phyloP scores from a whole-genome alignment of 2,888 invertebrate species.

The Lasioglossum villosulum region DNA sequence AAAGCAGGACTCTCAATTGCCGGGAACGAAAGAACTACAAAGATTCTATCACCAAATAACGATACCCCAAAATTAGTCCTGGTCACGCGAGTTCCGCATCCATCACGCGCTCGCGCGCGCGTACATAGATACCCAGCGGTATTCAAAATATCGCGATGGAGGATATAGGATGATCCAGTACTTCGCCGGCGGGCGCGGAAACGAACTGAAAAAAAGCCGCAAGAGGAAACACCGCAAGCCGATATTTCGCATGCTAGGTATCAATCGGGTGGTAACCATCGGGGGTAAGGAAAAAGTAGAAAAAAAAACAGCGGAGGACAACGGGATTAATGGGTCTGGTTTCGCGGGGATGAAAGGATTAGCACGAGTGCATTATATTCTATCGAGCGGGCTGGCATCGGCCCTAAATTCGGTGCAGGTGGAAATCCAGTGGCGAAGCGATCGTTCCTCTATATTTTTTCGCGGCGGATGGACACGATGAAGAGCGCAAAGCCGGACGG shows the following conservation, averaged over 20 bases:
- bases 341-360: constrained; percentile 50
- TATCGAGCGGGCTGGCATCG: not conserved
- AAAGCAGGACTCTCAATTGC: not conserved
- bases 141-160: constrained; percentile 23
- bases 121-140: not conserved
- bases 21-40: constrained; percentile 6
- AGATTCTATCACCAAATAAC: constrained; percentile 8
- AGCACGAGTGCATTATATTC: constrained; percentile 54
- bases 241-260: constrained; percentile 36
- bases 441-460: constrained; percentile 6
- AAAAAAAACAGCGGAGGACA: constrained; percentile 8
- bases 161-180: constrained; percentile 1
- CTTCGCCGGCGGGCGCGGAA: not conserved
- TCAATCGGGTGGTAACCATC: constrained; percentile 32
- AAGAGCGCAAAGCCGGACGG: constrained; percentile 2
- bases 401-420: not conserved
- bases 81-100: not conserved
- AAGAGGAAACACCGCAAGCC: constrained; percentile 11
- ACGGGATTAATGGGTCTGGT: constrained; percentile 27
- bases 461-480: not conserved
- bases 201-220: not conserved
- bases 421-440: not conserved
- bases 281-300: not conserved
- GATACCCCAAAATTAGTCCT: not conserved
- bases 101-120: not conserved